Conservation (phyloP, 2,113 vertebrate genomes). For the Petrocephalus microphthalmus region DNA sequence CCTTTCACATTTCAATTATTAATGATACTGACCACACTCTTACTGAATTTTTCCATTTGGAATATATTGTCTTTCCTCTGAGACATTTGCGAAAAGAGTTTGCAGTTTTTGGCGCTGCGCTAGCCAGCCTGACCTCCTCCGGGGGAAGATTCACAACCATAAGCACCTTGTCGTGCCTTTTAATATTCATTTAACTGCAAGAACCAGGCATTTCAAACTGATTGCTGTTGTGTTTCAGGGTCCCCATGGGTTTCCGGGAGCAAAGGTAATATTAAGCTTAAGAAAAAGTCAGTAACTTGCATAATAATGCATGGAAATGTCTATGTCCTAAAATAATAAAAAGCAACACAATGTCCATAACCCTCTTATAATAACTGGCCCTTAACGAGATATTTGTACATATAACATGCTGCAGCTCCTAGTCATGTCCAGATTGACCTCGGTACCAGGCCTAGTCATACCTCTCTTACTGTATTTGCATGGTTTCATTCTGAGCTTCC, state of each 20-base stretch:
- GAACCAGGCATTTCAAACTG: background rate
- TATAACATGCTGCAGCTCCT: background rate
- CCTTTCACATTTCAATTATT: background rate
- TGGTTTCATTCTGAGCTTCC: background rate
- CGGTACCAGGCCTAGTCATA: background rate
- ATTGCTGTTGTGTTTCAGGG: conserved; percentile 63
- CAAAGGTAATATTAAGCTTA: conserved; percentile 71
- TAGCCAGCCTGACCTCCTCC: background rate
- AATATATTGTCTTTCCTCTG: background rate
- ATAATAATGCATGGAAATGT: background rate
- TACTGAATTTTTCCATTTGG: background rate
- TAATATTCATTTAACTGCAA: background rate
- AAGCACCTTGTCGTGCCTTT: background rate
- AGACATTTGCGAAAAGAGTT: background rate
- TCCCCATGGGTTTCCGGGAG: conserved; percentile 89
- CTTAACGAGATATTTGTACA: background rate
- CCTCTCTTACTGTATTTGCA: background rate
- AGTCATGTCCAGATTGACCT: background rate
- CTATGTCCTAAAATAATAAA: background rate
- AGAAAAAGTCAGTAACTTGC: background rate
- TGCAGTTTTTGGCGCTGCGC: background rate
- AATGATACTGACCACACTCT: background rate
- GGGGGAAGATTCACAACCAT: background rate
- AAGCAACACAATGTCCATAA: background rate
- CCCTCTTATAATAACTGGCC: background rate